These are phyloP conservation scores for Papilio aristodemus DNA, from an alignment of 1,140 invertebrate genomes.

Conservation along the genomic window DNA sequence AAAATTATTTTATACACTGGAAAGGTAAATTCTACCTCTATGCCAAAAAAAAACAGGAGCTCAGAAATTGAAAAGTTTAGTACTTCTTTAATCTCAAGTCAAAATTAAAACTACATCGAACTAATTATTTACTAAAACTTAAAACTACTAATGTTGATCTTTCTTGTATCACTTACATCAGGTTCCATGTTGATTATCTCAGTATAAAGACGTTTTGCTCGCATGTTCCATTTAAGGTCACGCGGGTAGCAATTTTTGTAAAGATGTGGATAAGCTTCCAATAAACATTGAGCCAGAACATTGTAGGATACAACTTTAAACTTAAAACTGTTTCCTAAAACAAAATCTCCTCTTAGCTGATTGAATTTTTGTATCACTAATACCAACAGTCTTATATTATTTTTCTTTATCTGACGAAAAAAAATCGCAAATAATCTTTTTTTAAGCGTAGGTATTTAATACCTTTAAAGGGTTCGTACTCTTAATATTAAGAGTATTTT, in stretches of 20 bases:
- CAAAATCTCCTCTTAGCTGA: constrained; percentile 18
- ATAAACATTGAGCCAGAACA: constrained; percentile 90
- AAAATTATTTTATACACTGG: too few species aligned
- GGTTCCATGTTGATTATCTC: constrained; percentile 87
- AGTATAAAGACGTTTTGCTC: constrained; percentile 84
- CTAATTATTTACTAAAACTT: neutral
- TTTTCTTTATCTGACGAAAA: too few species aligned
- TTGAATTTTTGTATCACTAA: neutral
- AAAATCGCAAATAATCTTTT: too few species aligned
- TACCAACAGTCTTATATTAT: too few species aligned
- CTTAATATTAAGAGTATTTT: too few species aligned
- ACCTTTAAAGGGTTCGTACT: too few species aligned
- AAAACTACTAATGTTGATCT: neutral
- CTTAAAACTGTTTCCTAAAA: constrained; percentile 47
- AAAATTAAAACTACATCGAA: too few species aligned
- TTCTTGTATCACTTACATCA: constrained; percentile 82
- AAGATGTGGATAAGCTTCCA: constrained; percentile 87
- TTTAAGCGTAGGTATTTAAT: too few species aligned
- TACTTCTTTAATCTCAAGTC: too few species aligned
- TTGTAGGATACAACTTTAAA: constrained; percentile 89
- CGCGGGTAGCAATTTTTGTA: constrained; percentile 84
- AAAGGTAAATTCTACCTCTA: too few species aligned
- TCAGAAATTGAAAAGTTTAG: too few species aligned
- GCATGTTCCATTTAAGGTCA: constrained; percentile 86
- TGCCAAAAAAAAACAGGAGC: too few species aligned